Conservation (phyloP, 2,113 vertebrate species). For the Larimichthys polyactis region DNA sequence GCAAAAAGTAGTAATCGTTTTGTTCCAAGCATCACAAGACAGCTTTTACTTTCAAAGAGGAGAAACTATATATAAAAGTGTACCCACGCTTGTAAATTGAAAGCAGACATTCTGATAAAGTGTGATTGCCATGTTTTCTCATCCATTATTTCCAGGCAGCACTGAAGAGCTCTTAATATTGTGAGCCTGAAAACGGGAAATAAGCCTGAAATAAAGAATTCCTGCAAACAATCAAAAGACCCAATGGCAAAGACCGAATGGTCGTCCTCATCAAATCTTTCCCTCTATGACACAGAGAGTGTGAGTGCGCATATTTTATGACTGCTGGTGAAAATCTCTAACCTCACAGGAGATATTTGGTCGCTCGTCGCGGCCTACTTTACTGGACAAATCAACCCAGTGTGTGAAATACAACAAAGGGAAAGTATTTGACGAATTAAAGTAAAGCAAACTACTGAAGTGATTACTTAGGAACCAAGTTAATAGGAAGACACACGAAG, state of each 20-base stretch:
- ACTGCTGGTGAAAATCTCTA: constrained; percentile 37
- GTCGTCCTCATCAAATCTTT: constrained; percentile 33
- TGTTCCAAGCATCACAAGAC: constrained; percentile 46
- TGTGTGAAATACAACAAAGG: constrained; percentile 4
- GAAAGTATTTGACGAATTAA: background rate
- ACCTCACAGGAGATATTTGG: constrained; percentile 18
- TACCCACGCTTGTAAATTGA: constrained; percentile 35
- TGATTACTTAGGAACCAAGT: background rate
- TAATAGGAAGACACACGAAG: constrained; percentile 3
- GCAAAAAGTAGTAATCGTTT: constrained; percentile 45
- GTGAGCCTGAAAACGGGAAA: constrained; percentile 32
- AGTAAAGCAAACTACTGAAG: constrained; percentile 11
- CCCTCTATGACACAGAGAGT: constrained; percentile 13
- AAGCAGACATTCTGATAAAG: constrained; percentile 40
- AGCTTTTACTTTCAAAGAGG: constrained; percentile 55
- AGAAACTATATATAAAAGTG: constrained; percentile 39
- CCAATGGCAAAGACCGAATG: constrained; percentile 1
- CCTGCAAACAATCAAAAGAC: constrained; percentile 23
- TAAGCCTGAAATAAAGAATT: constrained; percentile 37
- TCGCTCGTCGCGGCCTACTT: background rate
- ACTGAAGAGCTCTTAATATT: constrained; percentile 48
- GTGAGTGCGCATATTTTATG: constrained; percentile 43
- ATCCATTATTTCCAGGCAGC: constrained; percentile 36
- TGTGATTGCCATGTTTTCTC: constrained; percentile 43
- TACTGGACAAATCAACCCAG: background rate